A percentile compares a stretch with the other conserved stretches of the same genome.
Evolutionary conservation across 2,888 invertebrate species (phyloP).

Genomic region (Schrankia costaestrigalis): DNA sequence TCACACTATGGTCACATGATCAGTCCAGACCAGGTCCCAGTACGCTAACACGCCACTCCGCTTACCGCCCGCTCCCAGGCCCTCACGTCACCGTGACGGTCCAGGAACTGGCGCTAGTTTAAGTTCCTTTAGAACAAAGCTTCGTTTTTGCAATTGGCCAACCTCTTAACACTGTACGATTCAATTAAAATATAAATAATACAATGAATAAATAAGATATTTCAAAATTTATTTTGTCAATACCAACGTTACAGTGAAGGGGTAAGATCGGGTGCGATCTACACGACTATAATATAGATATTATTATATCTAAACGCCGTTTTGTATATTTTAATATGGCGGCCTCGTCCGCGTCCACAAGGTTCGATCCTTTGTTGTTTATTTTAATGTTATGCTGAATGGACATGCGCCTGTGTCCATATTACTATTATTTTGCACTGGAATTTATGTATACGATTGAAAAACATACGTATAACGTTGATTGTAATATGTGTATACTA

Average conservation of each 20-base stretch:
- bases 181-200: conserved; percentile 51
- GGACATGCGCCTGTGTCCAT: conserved; percentile 67
- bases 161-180: conserved; percentile 77
- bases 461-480: conserved; percentile 78
- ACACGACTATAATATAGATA: conserved; percentile 25
- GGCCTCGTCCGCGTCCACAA: conserved; percentile 19
- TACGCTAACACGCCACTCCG: conserved; percentile 32
- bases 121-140: conserved; percentile 77
- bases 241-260: conserved; percentile 73
- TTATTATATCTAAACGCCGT: conserved; percentile 23
- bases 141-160: conserved; percentile 82
- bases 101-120: conserved; percentile 59
- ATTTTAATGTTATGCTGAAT: conserved; percentile 40
- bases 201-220: conserved; percentile 34
- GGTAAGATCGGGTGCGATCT: conserved; percentile 71
- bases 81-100: conserved; percentile 37
- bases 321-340: conserved; percentile 31
- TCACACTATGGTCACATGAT: no score
- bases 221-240: conserved; percentile 42
- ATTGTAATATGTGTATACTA: conserved; percentile 80
- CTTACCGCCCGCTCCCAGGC: conserved; percentile 45
- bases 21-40: conserved; percentile 10
- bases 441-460: conserved; percentile 79
- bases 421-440: conserved; percentile 68
- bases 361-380: conserved; percentile 28